A percentile compares a stretch with the other conserved stretches of the same genome.
Evolutionary conservation across 2,888 invertebrate species (phyloP).

Genomic region (Seira ritae): DNA sequence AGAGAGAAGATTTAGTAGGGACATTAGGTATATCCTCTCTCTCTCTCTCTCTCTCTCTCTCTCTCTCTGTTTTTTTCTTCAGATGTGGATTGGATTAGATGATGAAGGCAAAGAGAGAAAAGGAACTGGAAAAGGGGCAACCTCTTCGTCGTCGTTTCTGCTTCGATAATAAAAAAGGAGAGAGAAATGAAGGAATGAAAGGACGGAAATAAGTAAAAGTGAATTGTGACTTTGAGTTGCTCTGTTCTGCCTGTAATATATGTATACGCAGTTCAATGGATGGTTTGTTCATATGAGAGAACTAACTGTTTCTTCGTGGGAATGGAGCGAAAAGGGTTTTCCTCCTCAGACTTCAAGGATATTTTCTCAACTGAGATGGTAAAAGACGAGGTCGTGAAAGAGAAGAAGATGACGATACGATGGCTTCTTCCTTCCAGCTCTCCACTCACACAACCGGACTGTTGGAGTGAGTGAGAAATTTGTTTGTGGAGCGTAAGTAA

Average conservation of each 20-base stretch:
- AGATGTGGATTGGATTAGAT: conserved; percentile 33
- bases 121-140: conserved; percentile 21
- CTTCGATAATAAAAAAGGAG: conserved; percentile 16
- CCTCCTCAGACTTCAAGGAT: not conserved
- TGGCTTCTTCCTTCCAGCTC: not conserved
- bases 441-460: not conserved
- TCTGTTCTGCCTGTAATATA: too few species aligned
- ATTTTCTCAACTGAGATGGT: not conserved
- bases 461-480: not conserved
- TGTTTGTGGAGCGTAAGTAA: not conserved
- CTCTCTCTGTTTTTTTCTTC: not conserved
- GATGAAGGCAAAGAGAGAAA: conserved; percentile 21
- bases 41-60: too few species aligned
- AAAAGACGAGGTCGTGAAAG: not conserved
- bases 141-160: conserved; percentile 17
- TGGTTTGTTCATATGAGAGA: not conserved
- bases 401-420: not conserved
- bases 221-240: conserved; percentile 29
- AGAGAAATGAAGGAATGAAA: conserved; percentile 13
- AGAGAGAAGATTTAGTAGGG: conserved; percentile 57
- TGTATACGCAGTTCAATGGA: too few species aligned
- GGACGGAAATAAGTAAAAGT: conserved; percentile 46
- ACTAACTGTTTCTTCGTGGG: not conserved
- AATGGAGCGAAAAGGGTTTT: not conserved
- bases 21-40: conserved; percentile 56